These are phyloP conservation scores for Drosophila biarmipes DNA, from an alignment of 1,140 invertebrate genomes.

Conservation along the genomic window DNA sequence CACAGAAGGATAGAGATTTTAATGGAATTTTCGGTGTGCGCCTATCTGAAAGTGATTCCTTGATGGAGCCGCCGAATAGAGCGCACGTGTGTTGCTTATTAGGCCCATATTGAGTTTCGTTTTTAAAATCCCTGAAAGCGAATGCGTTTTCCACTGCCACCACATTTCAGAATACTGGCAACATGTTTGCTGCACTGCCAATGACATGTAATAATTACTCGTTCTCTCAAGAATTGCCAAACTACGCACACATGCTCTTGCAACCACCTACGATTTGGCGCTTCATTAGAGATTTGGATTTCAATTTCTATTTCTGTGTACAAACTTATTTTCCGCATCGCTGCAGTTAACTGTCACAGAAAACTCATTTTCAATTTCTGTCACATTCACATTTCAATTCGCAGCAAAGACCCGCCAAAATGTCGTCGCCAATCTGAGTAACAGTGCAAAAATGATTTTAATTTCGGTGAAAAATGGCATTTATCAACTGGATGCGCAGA, in stretches of 20 bases:
- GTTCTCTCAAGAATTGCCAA: neutral
- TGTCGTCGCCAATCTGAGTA: constrained; percentile 2
- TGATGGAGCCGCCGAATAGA: neutral
- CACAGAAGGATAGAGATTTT: neutral
- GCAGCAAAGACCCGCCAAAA: neutral
- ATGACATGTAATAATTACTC: neutral
- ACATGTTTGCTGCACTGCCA: neutral
- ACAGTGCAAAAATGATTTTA: constrained; percentile 27
- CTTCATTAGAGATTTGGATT: constrained; percentile 9
- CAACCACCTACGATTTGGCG: neutral
- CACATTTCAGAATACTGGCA: neutral
- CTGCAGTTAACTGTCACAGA: constrained; percentile 23
- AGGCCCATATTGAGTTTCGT: neutral
- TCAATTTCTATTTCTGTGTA: neutral
- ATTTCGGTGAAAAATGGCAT: constrained; percentile 4
- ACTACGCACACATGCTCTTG: neutral
- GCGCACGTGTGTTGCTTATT: neutral
- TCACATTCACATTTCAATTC: constrained; percentile 9
- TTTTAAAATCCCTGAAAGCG: neutral
- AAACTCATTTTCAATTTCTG: neutral
- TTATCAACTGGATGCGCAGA: neutral
- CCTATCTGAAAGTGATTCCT: neutral
- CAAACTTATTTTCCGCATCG: constrained; percentile 34
- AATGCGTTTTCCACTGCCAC: neutral
- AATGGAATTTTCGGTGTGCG: neutral